Conservation (phyloP, 2,113 vertebrate genomes). For the Lamprologus tigripictilis region DNA sequence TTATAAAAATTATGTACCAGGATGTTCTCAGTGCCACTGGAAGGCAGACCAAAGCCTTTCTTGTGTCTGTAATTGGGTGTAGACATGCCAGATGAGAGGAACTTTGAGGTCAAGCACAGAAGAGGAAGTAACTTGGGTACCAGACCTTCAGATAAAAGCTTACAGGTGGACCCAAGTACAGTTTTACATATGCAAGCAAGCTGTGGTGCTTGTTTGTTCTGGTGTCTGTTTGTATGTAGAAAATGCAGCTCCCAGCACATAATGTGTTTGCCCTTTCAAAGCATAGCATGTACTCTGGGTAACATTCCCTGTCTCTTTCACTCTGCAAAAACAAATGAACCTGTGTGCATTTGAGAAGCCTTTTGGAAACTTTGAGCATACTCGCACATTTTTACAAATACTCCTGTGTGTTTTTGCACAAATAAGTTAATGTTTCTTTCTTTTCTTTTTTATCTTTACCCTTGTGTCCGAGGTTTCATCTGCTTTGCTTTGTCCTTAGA, state of each 20-base stretch:
- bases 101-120: conserved; percentile 63
- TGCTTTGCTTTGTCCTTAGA: neutral
- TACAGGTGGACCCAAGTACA: conserved; percentile 60
- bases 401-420: neutral
- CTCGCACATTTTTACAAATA: neutral
- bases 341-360: conserved; percentile 15
- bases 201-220: conserved; percentile 59
- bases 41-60: conserved; percentile 46
- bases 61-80: conserved; percentile 46
- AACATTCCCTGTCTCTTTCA: conserved; percentile 37
- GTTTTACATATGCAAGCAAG: conserved; percentile 58
- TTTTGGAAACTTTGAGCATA: neutral
- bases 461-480: neutral
- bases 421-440: neutral
- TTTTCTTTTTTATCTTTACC: neutral
- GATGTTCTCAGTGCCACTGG: conserved; percentile 6
- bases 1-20: conserved; percentile 1
- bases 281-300: conserved; percentile 39
- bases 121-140: conserved; percentile 58
- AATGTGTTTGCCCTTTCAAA: conserved; percentile 58
- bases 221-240: conserved; percentile 53
- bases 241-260: conserved; percentile 51
- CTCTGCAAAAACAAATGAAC: conserved; percentile 31
- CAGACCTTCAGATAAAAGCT: conserved; percentile 63
- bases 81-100: conserved; percentile 57